Conservation (phyloP, 2,888 invertebrate species). For the Bibio marci region DNA sequence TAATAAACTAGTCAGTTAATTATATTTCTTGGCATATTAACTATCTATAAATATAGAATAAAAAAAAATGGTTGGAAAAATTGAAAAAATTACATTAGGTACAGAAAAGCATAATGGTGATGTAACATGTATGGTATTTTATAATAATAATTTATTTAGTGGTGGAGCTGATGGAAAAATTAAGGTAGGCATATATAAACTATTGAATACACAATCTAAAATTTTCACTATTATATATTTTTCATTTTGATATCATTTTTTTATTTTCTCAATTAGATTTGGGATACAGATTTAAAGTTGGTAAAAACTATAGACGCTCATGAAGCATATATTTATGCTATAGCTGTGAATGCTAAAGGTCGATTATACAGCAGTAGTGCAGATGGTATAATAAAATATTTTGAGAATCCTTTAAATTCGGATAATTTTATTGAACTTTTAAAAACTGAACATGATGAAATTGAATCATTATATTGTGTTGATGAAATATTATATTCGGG, state of each 20-base stretch:
- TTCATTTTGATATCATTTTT: background rate
- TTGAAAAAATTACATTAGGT: constrained; percentile 14
- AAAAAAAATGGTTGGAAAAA: constrained; percentile 12
- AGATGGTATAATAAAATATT: constrained; percentile 25
- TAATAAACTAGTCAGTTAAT: no score
- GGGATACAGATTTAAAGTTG: constrained; percentile 24
- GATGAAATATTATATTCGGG: constrained; percentile 22
- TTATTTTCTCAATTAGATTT: constrained; percentile 18
- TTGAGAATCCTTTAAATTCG: constrained; percentile 20
- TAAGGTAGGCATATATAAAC: constrained; percentile 16
- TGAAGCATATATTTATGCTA: constrained; percentile 24
- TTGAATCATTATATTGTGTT: constrained; percentile 23
- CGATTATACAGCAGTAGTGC: constrained; percentile 26
- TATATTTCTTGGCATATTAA: no score
- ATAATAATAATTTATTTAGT: constrained; percentile 20
- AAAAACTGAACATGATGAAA: constrained; percentile 21
- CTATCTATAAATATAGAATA: background rate
- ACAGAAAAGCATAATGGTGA: constrained; percentile 25
- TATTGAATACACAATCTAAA: background rate
- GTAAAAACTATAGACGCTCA: constrained; percentile 20
- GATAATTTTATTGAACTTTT: constrained; percentile 17
- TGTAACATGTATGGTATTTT: constrained; percentile 20
- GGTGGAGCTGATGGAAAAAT: constrained; percentile 30
- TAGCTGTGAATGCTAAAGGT: constrained; percentile 22
- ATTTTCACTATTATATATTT: background rate